A percentile compares a stretch with the other conserved stretches of the same genome.
Conservation (phyloP, 2,888 invertebrate genomes). For the Steinernema carpocapsae region DNA sequence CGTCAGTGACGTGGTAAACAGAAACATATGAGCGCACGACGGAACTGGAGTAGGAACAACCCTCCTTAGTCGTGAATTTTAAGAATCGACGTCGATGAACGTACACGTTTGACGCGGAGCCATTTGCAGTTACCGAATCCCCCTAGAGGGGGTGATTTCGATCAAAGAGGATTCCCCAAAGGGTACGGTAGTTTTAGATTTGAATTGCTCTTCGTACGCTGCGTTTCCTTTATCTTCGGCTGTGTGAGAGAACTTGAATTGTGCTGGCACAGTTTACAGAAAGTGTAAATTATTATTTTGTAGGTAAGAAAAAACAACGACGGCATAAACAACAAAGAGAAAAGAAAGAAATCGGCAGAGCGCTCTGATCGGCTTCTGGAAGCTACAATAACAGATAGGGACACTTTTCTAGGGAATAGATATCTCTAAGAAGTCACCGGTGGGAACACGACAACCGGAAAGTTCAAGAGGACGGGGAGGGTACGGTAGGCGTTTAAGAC, state of each 20-base stretch:
- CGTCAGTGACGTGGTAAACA: not conserved
- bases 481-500: conserved; percentile 15
- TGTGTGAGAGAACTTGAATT: too few relatives aligned
- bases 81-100: not conserved
- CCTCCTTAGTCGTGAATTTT: not conserved
- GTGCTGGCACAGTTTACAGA: too few relatives aligned
- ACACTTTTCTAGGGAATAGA: conserved; percentile 24
- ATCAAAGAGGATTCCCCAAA: too few relatives aligned
- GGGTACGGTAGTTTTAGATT: too few relatives aligned
- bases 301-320: conserved; percentile 20
- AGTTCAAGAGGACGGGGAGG: not conserved
- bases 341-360: conserved; percentile 30
- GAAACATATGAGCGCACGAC: not conserved
- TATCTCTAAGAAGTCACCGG: conserved; percentile 16
- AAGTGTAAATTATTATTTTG: conserved; percentile 20
- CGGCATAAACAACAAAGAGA: conserved; percentile 31
- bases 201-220: too few relatives aligned
- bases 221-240: too few relatives aligned
- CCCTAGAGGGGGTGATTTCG: too few relatives aligned
- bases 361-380: conserved; percentile 30
- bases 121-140: not conserved
- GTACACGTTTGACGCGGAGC: not conserved
- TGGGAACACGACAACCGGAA: conserved; percentile 3
- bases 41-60: not conserved
- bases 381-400: conserved; percentile 10